These are phyloP conservation scores for Spinus pinus DNA, from an alignment of 2,797 vertebrate genomes.

Conservation along the genomic window DNA sequence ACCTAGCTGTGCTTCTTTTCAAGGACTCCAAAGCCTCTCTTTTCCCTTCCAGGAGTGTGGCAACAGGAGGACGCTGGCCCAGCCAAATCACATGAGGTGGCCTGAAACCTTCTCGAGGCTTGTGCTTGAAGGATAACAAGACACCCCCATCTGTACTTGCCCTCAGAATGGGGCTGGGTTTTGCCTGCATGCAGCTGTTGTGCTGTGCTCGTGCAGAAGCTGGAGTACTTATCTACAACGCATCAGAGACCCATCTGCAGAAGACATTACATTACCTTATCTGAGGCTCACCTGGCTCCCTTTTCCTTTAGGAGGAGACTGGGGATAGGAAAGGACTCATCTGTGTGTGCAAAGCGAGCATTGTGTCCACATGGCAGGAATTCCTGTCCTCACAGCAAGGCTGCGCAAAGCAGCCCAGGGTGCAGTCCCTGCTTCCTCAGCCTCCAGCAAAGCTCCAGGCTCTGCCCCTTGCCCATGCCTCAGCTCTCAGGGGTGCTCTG, in stretches of 20 bases:
- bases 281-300: background rate
- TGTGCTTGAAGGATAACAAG: background rate
- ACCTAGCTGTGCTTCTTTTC: background rate
- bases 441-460: background rate
- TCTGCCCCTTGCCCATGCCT: background rate
- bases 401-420: background rate
- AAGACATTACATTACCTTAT: background rate
- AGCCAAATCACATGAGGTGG: background rate
- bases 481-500: background rate
- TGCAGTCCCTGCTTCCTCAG: background rate
- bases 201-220: fast-evolving
- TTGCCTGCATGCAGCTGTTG: background rate
- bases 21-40: background rate
- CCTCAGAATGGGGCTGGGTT: background rate
- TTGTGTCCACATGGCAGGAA: background rate
- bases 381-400: background rate
- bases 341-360: fast-evolving
- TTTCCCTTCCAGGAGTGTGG: background rate
- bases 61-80: background rate
- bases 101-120: background rate
- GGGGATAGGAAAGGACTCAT: fast-evolving
- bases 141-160: background rate
- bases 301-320: background rate
- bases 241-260: background rate
- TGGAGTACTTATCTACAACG: background rate